phyloP scores from a whole-genome alignment of 2,888 invertebrate species.

The Kuschelorhynchus macadamiae region DNA sequence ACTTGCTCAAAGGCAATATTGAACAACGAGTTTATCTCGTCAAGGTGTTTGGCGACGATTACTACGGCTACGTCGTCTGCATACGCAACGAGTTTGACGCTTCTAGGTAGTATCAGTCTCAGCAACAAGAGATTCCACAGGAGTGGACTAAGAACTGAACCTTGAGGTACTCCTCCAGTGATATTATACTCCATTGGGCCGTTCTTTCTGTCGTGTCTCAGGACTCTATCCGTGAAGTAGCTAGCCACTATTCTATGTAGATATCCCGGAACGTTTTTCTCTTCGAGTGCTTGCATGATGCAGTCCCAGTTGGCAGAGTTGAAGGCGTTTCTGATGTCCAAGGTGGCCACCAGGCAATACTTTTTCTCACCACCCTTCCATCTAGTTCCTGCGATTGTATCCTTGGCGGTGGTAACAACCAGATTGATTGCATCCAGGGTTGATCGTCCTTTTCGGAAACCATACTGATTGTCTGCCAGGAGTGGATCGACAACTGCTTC shows the following conservation, averaged over 20 bases:
- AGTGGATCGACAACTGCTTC: slow-evolving; percentile 15
- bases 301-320: slow-evolving; percentile 17
- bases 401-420: slow-evolving; percentile 15
- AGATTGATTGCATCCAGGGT: slow-evolving; percentile 20
- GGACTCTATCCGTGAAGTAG: no score
- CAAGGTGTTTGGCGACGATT: slow-evolving; percentile 18
- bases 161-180: slow-evolving; percentile 15
- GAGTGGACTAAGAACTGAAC: slow-evolving; percentile 10
- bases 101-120: slow-evolving; percentile 1
- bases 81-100: neutral
- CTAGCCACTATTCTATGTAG: neutral
- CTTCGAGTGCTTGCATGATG: slow-evolving; percentile 9
- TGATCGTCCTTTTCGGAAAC: slow-evolving; percentile 12
- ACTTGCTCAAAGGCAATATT: neutral
- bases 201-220: slow-evolving; percentile 3
- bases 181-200: slow-evolving; percentile 8
- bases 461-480: neutral
- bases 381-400: slow-evolving; percentile 19
- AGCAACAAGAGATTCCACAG: slow-evolving; percentile 20
- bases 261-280: slow-evolving; percentile 1
- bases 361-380: slow-evolving; percentile 19
- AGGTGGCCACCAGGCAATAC: slow-evolving; percentile 12
- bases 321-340: slow-evolving; percentile 22
- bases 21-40: slow-evolving; percentile 8
- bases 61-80: slow-evolving; percentile 62